Conservation (phyloP, 2,888 invertebrate genomes). For the Hirtodrosophila alboralis region DNA sequence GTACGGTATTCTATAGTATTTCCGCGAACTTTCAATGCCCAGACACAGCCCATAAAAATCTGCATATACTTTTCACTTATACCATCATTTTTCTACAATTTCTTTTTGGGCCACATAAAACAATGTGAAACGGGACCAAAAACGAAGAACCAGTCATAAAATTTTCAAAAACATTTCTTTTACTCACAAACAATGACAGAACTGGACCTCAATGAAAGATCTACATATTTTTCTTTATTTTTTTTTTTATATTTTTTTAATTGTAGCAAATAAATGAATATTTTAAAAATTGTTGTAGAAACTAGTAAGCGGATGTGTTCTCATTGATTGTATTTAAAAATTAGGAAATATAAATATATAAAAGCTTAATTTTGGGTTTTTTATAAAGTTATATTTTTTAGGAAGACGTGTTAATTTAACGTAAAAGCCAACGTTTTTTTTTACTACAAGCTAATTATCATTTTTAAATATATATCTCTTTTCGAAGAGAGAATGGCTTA, state of each 20-base stretch:
- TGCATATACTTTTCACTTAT: slow-evolving; percentile 62
- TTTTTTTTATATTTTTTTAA: slow-evolving; percentile 28
- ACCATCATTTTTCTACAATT: slow-evolving; percentile 50
- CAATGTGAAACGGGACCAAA: slow-evolving; percentile 54
- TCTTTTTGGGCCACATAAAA: slow-evolving; percentile 50
- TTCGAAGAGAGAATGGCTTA: too few relatives aligned
- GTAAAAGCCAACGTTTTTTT: too few relatives aligned
- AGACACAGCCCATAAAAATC: slow-evolving; percentile 72
- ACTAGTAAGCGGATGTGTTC: too few relatives aligned
- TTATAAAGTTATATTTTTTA: too few relatives aligned
- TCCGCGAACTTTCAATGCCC: slow-evolving; percentile 49
- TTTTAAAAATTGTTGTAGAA: background rate
- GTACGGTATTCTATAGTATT: too few relatives aligned
- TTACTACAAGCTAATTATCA: too few relatives aligned
- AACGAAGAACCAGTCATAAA: slow-evolving; percentile 75
- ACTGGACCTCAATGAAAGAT: slow-evolving; percentile 10
- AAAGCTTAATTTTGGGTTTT: background rate
- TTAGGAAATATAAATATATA: too few relatives aligned
- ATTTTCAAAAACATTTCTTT: slow-evolving; percentile 44
- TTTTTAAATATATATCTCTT: too few relatives aligned
- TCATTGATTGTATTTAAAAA: too few relatives aligned
- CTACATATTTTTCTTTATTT: slow-evolving; percentile 22
- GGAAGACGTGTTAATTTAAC: too few relatives aligned
- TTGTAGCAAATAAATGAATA: slow-evolving; percentile 25
- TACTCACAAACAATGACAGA: slow-evolving; percentile 15